phyloP scores from a whole-genome alignment of 2,888 invertebrate genomes.

The Drosophila phalerata region DNA sequence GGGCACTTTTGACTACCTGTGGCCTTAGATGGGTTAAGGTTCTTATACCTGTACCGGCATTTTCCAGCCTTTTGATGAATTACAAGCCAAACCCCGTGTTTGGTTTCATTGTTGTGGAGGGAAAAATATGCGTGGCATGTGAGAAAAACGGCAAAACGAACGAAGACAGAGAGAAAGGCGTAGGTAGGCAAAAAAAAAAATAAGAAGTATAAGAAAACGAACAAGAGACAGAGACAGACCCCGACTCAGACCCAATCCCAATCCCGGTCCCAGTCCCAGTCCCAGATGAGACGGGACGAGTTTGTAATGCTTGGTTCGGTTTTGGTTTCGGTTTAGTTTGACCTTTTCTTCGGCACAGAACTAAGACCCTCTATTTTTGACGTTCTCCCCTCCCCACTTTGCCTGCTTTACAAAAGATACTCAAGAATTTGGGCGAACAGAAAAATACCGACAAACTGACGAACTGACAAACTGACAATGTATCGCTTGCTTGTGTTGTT shows the following conservation, averaged over 20 bases:
- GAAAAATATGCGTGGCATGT: conserved; percentile 76
- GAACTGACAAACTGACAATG: conserved; percentile 46
- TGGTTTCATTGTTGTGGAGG: conserved; percentile 55
- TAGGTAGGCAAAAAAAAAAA: conserved; percentile 46
- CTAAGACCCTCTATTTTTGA: conserved; percentile 19
- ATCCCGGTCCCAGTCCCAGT: conserved; percentile 8
- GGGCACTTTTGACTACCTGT: conserved; percentile 46
- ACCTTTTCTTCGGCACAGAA: conserved; percentile 65
- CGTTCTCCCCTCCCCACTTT: conserved; percentile 18
- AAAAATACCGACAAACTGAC: conserved; percentile 49
- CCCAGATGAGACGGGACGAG: conserved; percentile 46
- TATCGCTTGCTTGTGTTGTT: conserved; percentile 39
- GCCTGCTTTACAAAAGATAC: conserved; percentile 34
- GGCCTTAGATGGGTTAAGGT: conserved; percentile 67
- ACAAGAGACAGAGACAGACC: conserved; percentile 10
- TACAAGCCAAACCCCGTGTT: conserved; percentile 51
- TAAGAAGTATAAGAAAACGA: conserved; percentile 14
- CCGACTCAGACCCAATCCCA: conserved; percentile 4
- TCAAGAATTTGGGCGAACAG: conserved; percentile 61
- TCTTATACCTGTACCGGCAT: conserved; percentile 64
- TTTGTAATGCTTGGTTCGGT: conserved; percentile 65
- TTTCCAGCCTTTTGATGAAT: conserved; percentile 67
- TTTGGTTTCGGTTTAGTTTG: conserved; percentile 39
- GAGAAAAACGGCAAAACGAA: conserved; percentile 64
- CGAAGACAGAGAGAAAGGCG: conserved; percentile 40